These are phyloP conservation scores for Saccostrea cuccullata DNA, from an alignment of 1,140 invertebrate genomes.

Conservation along the genomic window DNA sequence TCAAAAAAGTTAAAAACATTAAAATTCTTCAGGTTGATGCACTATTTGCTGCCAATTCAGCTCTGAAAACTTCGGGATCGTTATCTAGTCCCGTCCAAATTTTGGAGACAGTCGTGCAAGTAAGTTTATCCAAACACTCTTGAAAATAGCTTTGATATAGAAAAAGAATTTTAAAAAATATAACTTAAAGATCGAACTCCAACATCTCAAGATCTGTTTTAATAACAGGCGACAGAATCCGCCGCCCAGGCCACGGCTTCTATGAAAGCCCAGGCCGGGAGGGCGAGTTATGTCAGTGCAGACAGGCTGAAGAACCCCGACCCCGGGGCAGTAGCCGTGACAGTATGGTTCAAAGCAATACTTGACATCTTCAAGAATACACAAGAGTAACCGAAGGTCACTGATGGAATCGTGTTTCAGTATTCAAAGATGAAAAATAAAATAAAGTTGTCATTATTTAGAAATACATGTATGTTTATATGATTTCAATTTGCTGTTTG, in stretches of 20 bases:
- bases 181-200: no score
- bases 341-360: conserved; percentile 83
- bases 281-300: conserved; percentile 79
- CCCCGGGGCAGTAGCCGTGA: conserved; percentile 85
- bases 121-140: background rate
- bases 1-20: no score
- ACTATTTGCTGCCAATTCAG: background rate
- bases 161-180: no score
- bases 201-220: background rate
- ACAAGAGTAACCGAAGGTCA: background rate
- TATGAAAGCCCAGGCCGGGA: conserved; percentile 81
- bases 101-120: background rate
- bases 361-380: conserved; percentile 50
- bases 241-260: conserved; percentile 81
- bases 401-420: background rate
- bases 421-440: no score
- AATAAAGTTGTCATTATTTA: no score
- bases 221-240: conserved; percentile 74
- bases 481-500: no score
- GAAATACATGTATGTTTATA: background rate
- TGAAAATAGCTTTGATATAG: no score
- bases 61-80: background rate
- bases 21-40: background rate
- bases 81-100: background rate
- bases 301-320: conserved; percentile 79